phyloP scores from a whole-genome alignment of 2,888 invertebrate genomes.

The Drosophila buzzatii region DNA sequence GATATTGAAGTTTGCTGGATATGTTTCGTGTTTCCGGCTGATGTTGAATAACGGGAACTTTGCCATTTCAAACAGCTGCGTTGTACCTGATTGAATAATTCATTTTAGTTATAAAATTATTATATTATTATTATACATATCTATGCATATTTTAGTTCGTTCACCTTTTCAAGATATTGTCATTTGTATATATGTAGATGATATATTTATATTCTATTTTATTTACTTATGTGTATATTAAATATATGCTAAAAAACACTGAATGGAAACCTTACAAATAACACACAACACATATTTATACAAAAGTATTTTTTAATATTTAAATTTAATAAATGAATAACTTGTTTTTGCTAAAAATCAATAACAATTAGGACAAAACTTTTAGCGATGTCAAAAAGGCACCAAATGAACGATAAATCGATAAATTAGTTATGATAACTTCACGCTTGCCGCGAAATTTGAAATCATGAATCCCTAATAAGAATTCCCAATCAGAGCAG shows the following conservation, averaged over 20 bases:
- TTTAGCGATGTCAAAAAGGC: constrained; percentile 3
- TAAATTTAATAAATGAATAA: constrained; percentile 3
- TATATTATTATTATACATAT: neutral
- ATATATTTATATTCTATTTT: constrained; percentile 13
- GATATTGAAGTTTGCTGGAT: constrained; percentile 64
- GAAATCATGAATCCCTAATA: neutral
- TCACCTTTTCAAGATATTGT: constrained; percentile 29
- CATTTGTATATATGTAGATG: constrained; percentile 15
- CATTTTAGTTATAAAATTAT: constrained; percentile 3
- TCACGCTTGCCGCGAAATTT: neutral
- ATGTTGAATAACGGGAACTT: constrained; percentile 68
- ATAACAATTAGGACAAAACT: constrained; percentile 7
- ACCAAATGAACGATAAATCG: neutral
- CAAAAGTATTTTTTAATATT: neutral
- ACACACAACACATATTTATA: constrained; percentile 59
- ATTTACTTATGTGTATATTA: constrained; percentile 1
- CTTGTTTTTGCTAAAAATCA: constrained; percentile 23
- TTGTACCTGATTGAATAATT: constrained; percentile 36
- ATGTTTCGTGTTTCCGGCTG: constrained; percentile 69
- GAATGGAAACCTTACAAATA: constrained; percentile 66
- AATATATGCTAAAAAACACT: constrained; percentile 59
- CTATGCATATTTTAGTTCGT: constrained; percentile 16
- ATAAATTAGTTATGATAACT: neutral
- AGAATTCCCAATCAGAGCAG: neutral
- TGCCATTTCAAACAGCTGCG: constrained; percentile 52